These are phyloP conservation scores for Cyanoliseus patagonus DNA, from an alignment of 2,113 vertebrate species.

Conservation along the genomic window DNA sequence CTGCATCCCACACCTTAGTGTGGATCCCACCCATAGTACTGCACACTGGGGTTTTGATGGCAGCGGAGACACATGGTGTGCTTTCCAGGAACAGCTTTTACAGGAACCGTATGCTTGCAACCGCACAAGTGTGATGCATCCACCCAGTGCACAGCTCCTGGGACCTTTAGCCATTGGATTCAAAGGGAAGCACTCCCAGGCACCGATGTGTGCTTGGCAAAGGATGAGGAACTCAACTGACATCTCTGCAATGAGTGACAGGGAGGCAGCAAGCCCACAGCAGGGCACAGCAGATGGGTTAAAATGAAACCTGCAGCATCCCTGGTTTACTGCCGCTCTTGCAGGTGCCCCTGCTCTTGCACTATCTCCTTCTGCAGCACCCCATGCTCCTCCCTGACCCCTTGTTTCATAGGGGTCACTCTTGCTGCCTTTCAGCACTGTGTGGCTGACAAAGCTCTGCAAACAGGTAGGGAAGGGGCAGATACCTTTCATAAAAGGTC, in stretches of 20 bases:
- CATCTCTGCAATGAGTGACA: not conserved
- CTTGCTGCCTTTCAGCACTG: not conserved
- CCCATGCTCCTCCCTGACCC: fast-evolving
- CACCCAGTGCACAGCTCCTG: not conserved
- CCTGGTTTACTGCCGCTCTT: not conserved
- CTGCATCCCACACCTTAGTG: not conserved
- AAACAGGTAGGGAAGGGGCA: not conserved
- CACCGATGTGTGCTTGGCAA: fast-evolving
- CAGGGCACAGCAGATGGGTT: not conserved
- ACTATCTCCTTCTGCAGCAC: not conserved
- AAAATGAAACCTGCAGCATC: not conserved
- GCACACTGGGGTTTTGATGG: fast-evolving
- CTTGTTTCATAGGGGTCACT: not conserved
- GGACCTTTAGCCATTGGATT: not conserved
- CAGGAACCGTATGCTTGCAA: not conserved
- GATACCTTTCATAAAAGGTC: not conserved
- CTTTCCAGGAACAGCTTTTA: not conserved
- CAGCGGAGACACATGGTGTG: fast-evolving
- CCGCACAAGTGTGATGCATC: fast-evolving
- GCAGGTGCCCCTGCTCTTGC: not conserved
- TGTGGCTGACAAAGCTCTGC: not conserved
- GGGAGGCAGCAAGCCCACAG: not conserved
- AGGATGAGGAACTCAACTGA: not conserved
- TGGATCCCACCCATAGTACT: too few relatives aligned
- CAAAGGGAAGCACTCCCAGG: not conserved